A percentile compares a stretch with the other conserved stretches of the same genome.
phyloP scores from a whole-genome alignment of 2,888 invertebrate genomes.

The Anoplius nigerrimus region DNA sequence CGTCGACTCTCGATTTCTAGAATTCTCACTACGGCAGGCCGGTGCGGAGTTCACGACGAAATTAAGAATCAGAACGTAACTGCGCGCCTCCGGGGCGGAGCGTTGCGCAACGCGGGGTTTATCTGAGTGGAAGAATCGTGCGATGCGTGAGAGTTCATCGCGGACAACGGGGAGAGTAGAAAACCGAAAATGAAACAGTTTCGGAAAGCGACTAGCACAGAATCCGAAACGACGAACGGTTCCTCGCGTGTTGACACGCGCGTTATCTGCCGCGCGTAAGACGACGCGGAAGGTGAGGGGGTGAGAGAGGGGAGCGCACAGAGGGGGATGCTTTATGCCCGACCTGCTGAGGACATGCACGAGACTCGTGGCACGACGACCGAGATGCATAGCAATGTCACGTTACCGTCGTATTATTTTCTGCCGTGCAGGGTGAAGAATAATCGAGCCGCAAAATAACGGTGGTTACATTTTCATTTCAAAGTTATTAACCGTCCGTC shows the following conservation, averaged over 20 bases:
- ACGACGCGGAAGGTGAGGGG: constrained; percentile 33
- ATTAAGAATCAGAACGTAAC: too few species aligned
- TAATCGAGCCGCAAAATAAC: constrained; percentile 1
- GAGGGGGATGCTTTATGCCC: constrained; percentile 68
- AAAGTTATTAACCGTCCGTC: too few species aligned
- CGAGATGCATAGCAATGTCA: constrained; percentile 67
- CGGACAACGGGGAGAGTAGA: too few species aligned
- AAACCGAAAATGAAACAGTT: constrained; percentile 11
- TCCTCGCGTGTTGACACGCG: too few species aligned
- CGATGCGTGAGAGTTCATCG: too few species aligned
- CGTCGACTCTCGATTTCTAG: too few species aligned
- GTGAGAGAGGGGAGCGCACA: constrained; percentile 29
- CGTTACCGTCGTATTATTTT: constrained; percentile 22
- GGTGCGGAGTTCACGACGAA: too few species aligned
- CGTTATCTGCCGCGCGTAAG: too few species aligned
- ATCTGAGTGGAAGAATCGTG: too few species aligned
- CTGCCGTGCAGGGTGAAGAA: neutral
- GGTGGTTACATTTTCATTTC: neutral
- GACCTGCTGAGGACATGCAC: constrained; percentile 61
- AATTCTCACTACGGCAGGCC: too few species aligned
- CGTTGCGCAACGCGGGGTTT: too few species aligned
- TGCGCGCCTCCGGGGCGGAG: too few species aligned
- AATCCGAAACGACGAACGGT: constrained; percentile 4
- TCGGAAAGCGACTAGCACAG: constrained; percentile 11
- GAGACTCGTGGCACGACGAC: constrained; percentile 53